Conservation (phyloP, 64 coral and sea anemone genomes). For the Pachyseris speciosa region DNA sequence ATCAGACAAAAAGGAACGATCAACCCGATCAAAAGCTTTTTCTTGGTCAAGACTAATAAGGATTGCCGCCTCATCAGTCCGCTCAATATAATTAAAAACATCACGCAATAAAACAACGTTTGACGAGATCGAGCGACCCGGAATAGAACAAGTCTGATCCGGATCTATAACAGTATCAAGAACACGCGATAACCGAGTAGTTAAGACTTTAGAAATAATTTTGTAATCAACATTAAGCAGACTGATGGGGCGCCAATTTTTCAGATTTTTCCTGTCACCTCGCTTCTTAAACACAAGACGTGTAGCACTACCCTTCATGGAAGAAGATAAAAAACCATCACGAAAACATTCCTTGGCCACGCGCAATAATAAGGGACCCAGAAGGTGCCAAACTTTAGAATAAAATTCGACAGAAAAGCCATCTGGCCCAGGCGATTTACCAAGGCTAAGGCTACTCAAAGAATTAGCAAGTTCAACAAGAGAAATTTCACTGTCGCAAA, state of each 20-base stretch:
- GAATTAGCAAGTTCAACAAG: no score
- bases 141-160: slow-evolving; percentile 38
- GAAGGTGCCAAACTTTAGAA: no score
- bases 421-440: no score
- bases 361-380: no score
- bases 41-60: slow-evolving; percentile 25
- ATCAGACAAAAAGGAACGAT: not conserved
- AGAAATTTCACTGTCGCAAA: no score
- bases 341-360: no score
- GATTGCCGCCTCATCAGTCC: not conserved
- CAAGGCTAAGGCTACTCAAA: no score
- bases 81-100: not conserved
- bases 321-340: no score
- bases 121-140: slow-evolving; percentile 11
- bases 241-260: not conserved
- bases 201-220: not conserved
- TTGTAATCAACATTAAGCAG: slow-evolving; percentile 2
- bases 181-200: not conserved
- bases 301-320: no score
- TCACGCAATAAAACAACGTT: slow-evolving; percentile 14
- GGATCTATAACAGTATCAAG: not conserved
- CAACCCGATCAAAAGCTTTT: slow-evolving; percentile 57
- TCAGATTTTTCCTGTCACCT: not conserved
- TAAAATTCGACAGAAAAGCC: no score
- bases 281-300: not conserved